These are phyloP conservation scores for Indri indri DNA, from an alignment of 2,113 vertebrate species.

Conservation along the genomic window DNA sequence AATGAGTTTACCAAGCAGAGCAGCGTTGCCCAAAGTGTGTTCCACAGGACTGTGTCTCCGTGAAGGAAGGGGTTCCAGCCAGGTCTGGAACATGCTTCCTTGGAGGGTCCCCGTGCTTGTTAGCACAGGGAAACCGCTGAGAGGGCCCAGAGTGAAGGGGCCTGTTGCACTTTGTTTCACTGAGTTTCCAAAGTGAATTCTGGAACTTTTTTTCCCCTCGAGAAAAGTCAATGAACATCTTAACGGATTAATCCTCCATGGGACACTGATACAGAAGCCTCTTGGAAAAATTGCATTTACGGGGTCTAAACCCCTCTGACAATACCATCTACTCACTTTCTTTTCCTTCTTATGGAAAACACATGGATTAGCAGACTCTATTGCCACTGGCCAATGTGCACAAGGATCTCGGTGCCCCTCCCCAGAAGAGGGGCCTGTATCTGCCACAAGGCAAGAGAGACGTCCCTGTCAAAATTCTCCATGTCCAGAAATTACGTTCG, in stretches of 20 bases:
- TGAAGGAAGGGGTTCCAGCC: neutral
- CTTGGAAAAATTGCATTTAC: neutral
- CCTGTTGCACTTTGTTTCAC: neutral
- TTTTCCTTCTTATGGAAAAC: neutral
- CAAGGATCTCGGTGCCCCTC: neutral
- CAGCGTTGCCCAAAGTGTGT: neutral
- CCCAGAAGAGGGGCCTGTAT: neutral
- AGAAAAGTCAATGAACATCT: neutral
- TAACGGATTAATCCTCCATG: too few species aligned
- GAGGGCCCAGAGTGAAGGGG: neutral
- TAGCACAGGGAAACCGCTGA: neutral
- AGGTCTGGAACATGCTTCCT: neutral
- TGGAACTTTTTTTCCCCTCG: neutral
- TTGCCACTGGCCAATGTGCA: neutral
- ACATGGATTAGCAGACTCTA: neutral
- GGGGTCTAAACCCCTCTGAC: neutral
- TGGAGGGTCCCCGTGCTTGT: neutral
- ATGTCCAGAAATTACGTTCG: neutral
- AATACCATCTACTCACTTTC: neutral
- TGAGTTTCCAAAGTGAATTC: neutral
- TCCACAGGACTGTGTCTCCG: rapidly evolving
- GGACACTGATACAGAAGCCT: neutral
- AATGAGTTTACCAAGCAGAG: neutral
- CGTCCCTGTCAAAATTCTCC: neutral
- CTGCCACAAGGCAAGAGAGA: neutral